Conservation (phyloP, 2,888 invertebrate species). For the Lumbricus terrestris region DNA sequence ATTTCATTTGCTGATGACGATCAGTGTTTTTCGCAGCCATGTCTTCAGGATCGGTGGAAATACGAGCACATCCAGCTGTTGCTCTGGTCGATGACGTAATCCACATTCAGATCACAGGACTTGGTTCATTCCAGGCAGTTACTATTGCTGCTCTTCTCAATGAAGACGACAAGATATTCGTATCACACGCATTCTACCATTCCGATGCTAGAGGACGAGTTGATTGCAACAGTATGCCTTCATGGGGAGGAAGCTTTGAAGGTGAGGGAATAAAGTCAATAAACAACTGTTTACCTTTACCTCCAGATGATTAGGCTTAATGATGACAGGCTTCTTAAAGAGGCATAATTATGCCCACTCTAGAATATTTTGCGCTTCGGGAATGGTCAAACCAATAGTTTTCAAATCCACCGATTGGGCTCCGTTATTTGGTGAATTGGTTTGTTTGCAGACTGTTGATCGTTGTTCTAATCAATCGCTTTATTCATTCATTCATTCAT, state of each 20-base stretch:
- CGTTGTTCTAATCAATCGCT: too few species aligned
- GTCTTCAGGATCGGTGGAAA: background rate
- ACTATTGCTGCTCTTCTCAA: background rate
- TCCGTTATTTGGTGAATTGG: too few species aligned
- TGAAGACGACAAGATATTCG: constrained; percentile 6
- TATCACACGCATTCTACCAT: background rate
- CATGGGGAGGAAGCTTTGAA: background rate
- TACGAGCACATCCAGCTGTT: background rate
- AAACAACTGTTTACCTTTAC: too few species aligned
- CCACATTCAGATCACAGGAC: background rate
- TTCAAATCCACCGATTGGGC: too few species aligned
- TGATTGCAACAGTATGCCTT: background rate
- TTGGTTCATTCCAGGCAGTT: background rate
- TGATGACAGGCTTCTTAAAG: too few species aligned
- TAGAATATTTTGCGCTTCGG: too few species aligned
- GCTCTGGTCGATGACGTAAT: background rate
- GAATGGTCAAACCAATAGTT: too few species aligned
- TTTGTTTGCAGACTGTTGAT: too few species aligned
- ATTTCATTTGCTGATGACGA: background rate
- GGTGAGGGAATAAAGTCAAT: background rate
- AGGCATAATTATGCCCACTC: too few species aligned
- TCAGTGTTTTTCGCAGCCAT: background rate
- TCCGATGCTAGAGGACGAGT: background rate
- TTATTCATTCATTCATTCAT: too few species aligned
- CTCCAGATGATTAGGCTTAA: background rate